Conservation (phyloP, 2,113 vertebrate species). For the Pipa parva region DNA sequence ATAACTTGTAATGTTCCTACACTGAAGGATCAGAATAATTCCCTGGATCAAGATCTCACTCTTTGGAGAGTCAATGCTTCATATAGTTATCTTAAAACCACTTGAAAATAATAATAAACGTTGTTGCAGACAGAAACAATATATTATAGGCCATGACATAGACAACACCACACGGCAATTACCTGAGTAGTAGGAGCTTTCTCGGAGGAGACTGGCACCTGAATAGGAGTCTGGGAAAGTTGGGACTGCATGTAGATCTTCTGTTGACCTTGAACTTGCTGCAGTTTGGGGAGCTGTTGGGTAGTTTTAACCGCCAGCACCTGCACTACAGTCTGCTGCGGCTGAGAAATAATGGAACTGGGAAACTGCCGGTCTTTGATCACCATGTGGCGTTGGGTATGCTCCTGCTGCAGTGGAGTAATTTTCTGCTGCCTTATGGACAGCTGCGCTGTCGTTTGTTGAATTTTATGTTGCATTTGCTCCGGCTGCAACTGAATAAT, state of each 20-base stretch:
- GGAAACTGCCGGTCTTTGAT: conserved; percentile 74
- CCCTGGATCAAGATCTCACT: too few species aligned
- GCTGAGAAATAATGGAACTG: conserved; percentile 66
- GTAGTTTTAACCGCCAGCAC: conserved; percentile 73
- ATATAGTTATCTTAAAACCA: too few species aligned
- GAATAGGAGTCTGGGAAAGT: conserved; percentile 80
- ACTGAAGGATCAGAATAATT: too few species aligned
- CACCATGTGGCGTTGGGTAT: conserved; percentile 63
- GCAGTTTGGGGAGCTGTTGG: conserved; percentile 88
- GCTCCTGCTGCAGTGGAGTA: conserved; percentile 65
- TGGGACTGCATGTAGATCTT: conserved; percentile 87
- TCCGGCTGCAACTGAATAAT: conserved; percentile 69
- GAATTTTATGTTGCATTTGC: conserved; percentile 73
- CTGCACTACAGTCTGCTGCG: conserved; percentile 76
- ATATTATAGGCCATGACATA: too few species aligned
- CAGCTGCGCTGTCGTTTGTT: conserved; percentile 66
- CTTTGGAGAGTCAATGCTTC: too few species aligned
- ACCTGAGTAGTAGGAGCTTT: conserved; percentile 83
- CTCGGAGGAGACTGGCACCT: conserved; percentile 81
- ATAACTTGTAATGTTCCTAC: too few species aligned
- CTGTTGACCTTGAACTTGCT: conserved; percentile 90
- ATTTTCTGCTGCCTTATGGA: conserved; percentile 76
- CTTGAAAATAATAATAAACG: too few species aligned
- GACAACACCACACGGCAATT: conserved; percentile 44
- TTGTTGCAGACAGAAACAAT: too few species aligned